These are phyloP conservation scores for Perithous albicinctus DNA, from an alignment of 2,888 invertebrate species.

Conservation along the genomic window DNA sequence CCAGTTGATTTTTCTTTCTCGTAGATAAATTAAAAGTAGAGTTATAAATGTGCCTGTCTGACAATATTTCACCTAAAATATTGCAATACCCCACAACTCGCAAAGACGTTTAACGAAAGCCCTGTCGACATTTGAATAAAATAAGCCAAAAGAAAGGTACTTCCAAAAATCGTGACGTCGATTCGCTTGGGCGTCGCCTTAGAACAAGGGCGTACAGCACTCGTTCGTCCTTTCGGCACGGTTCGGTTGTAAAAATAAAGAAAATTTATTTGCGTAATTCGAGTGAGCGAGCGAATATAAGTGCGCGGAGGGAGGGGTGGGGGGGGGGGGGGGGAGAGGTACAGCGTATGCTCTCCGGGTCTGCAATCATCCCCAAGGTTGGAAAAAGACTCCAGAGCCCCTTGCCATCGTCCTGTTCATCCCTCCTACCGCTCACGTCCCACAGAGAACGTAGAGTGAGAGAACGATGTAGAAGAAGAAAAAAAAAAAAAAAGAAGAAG, in stretches of 20 bases:
- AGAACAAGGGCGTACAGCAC: conserved; percentile 8
- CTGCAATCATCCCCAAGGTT: conserved; percentile 70
- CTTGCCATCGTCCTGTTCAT: conserved; percentile 54
- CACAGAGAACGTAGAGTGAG: conserved; percentile 52
- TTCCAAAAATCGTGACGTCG: conserved; percentile 52
- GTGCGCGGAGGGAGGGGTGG: conserved; percentile 67
- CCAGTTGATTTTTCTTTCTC: no score
- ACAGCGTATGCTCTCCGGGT: conserved; percentile 79
- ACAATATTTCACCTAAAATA: conserved; percentile 26
- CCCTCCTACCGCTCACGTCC: conserved; percentile 62
- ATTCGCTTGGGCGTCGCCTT: conserved; percentile 49
- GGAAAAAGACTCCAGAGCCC: conserved; percentile 42
- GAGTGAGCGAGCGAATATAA: conserved; percentile 74
- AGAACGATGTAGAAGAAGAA: no score
- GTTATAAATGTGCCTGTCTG: background rate
- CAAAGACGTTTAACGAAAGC: conserved; percentile 51
- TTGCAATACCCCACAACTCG: conserved; percentile 31
- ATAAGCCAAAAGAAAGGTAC: conserved; percentile 46
- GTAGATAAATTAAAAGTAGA: background rate
- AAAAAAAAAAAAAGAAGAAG: conserved; percentile 50
- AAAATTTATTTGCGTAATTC: conserved; percentile 84
- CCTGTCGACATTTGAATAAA: conserved; percentile 57
- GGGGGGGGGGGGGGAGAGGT: conserved; percentile 29
- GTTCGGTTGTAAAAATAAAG: conserved; percentile 81
- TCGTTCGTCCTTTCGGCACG: conserved; percentile 64